phyloP scores from a whole-genome alignment of 2,888 invertebrate genomes.

The Polydrusus pterygomalis region DNA sequence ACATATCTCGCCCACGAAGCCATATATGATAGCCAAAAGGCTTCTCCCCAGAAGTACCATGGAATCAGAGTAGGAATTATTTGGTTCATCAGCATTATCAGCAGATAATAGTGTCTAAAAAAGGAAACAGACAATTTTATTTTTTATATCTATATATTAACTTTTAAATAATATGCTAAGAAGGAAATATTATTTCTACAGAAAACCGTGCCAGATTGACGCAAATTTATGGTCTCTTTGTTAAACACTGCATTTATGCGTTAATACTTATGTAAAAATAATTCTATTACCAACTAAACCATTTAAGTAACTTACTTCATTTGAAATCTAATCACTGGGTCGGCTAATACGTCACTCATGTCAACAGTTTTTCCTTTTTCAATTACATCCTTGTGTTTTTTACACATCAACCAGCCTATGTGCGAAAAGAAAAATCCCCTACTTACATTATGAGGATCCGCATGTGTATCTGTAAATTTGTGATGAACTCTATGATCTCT shows the following conservation, averaged over 20 bases:
- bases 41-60: conserved; percentile 78
- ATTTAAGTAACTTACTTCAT: conserved; percentile 82
- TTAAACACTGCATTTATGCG: no score
- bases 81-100: conserved; percentile 88
- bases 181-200: no score
- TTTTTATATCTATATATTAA: no score
- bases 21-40: conserved; percentile 81
- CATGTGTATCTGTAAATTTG: conserved; percentile 91
- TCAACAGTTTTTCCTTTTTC: conserved; percentile 88
- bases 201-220: no score
- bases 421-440: conserved; percentile 96
- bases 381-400: conserved; percentile 93
- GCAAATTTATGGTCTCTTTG: no score
- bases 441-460: conserved; percentile 91
- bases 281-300: no score
- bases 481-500: conserved; percentile 90
- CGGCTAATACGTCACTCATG: conserved; percentile 89
- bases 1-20: conserved; percentile 86
- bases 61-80: conserved; percentile 87
- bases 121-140: background rate
- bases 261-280: no score
- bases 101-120: conserved; percentile 82
- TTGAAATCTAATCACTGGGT: conserved; percentile 91
- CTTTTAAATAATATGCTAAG: no score
- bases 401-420: conserved; percentile 93